Evolutionary conservation across 2,113 vertebrate species (phyloP).

Genomic region (Cinclus mexicanus): DNA sequence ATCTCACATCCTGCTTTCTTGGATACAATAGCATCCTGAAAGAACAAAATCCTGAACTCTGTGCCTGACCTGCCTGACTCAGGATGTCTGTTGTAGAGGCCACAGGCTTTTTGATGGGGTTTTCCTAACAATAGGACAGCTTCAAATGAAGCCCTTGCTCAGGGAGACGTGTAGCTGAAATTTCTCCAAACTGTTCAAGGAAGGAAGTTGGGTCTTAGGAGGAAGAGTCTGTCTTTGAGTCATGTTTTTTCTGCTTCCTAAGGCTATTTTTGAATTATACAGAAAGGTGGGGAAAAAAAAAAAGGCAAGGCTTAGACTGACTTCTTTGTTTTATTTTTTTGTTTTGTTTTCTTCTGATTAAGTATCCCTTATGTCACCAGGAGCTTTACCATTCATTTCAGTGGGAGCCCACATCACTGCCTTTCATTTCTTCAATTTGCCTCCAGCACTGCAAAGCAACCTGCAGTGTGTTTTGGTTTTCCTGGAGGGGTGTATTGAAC

Average conservation of each 20-base stretch:
- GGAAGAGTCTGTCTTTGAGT: slow-evolving; percentile 35
- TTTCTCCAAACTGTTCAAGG: neutral
- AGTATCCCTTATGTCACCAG: neutral
- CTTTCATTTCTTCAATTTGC: neutral
- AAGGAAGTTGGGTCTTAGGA: slow-evolving; percentile 38
- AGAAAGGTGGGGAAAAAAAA: neutral
- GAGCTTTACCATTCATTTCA: neutral
- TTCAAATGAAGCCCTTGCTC: neutral
- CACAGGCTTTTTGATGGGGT: neutral
- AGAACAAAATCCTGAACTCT: neutral
- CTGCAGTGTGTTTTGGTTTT: neutral
- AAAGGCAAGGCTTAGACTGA: neutral
- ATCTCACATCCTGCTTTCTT: slow-evolving; percentile 26
- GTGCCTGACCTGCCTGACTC: slow-evolving; percentile 31
- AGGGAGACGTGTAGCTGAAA: neutral
- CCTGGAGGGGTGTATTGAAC: neutral
- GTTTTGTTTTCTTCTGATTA: too few relatives aligned
- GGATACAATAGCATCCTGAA: neutral
- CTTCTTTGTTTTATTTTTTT: too few relatives aligned
- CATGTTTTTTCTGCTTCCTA: slow-evolving; percentile 31
- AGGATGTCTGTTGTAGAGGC: slow-evolving; percentile 32
- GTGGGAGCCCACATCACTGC: neutral
- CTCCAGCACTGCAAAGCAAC: neutral
- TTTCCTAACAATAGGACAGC: slow-evolving; percentile 16
- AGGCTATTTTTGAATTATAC: neutral